Base-by-base conservation (phyloP, 2,888 invertebrate species). In the Spodoptera littoralis region DNA sequence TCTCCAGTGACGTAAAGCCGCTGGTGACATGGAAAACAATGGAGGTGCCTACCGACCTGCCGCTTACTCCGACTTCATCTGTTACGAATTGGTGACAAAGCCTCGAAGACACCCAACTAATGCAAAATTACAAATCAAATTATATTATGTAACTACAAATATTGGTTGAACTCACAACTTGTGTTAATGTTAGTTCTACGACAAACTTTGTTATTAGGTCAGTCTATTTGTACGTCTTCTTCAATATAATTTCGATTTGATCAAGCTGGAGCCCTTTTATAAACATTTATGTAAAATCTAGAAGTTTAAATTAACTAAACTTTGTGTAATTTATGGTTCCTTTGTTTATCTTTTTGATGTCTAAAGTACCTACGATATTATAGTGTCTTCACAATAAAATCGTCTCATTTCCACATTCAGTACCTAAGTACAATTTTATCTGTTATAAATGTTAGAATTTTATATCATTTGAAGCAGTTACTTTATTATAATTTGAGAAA, bases 11-110 rank as follows among this genome's bases (percentile, higher is more conserved):
- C 78, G 72, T 84, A 90, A 86, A 84, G 84, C 79, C 75, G 72
- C 66, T 65, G 62, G 73, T 72, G 77, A 80, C 71, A 74, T 69
- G 73, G 69, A 65, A 75, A 71, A 73, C 76, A 80, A 73, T 70
- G 55, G 66, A 56, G 57, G 65, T 65, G 69, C 56, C 69, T 57
- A 51, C 52, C 63, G 56, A 73, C 73, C 69, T 71, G 70, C 80
- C 76, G 74, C 76, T 78, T 81, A 77, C 80, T 80, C 79, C 70
- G 69, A 65, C 76, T 71, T 76, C 78, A 64, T 69, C 79, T 75
- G 80, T 84, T 84, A 86, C 84, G 82, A 86, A 82, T 84, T 82
- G 77, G 75, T 79, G 79, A 84, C 79, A 84, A 80, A 79, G 76
- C 57, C 58, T 65, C 11, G 36, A 50, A 11, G 51, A 55, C 55